Evolutionary conservation across 2,113 vertebrate species (phyloP).

Genomic region (Polypterus bichir): DNA sequence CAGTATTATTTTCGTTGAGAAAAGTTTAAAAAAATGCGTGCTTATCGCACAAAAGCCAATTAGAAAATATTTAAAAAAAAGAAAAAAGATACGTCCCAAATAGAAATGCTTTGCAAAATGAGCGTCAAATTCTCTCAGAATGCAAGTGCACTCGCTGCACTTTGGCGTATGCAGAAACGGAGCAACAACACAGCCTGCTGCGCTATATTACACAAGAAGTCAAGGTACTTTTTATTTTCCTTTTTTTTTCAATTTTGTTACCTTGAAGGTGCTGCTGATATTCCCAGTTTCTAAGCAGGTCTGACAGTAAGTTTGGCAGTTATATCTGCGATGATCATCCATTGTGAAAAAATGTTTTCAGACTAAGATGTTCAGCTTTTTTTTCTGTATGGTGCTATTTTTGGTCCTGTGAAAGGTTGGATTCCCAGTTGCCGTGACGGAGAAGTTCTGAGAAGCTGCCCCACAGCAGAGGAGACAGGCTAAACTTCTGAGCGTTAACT

Average conservation of each 20-base stretch:
- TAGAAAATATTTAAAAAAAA: not conserved
- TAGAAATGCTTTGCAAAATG: not conserved
- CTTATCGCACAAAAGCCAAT: too few species aligned
- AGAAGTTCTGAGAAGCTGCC: conserved; percentile 56
- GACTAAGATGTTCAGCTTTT: conserved; percentile 1
- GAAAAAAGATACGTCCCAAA: not conserved
- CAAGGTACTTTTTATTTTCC: not conserved
- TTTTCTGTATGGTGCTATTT: conserved; percentile 42
- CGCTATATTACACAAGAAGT: conserved; percentile 8
- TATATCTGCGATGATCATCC: conserved; percentile 49
- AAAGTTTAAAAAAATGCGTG: too few species aligned
- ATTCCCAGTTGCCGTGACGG: conserved; percentile 47
- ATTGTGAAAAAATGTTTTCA: conserved; percentile 41
- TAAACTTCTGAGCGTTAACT: conserved; percentile 54
- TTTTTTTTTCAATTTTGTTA: conserved; percentile 22
- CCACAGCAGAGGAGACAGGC: conserved; percentile 63
- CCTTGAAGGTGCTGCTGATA: conserved; percentile 42
- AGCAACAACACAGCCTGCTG: conserved; percentile 8
- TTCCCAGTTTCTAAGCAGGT: conserved; percentile 48
- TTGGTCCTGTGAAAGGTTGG: conserved; percentile 41
- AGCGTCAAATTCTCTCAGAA: not conserved
- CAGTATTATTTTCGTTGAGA: too few species aligned
- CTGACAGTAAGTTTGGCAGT: conserved; percentile 43
- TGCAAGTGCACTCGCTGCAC: conserved; percentile 1
- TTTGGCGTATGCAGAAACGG: conserved; percentile 7